Conservation (phyloP, 2,113 vertebrate species). For the Glareola pratincola region DNA sequence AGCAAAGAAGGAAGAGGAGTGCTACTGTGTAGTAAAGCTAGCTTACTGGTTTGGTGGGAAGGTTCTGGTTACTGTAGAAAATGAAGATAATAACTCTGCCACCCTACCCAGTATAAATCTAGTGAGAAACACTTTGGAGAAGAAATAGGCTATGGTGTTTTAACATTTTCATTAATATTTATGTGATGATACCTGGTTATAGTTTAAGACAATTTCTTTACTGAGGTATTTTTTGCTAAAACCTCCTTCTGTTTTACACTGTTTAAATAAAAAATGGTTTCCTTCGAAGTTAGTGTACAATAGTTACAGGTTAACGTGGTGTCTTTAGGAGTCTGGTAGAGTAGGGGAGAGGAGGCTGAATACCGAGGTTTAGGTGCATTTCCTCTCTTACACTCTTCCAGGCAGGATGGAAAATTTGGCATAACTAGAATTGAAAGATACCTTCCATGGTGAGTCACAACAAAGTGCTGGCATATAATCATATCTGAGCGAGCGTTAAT, state of each 20-base stretch:
- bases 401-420: not conserved
- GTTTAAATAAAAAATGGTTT: not conserved
- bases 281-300: not conserved
- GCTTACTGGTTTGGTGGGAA: not conserved
- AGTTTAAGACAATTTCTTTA: not conserved
- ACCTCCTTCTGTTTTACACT: not conserved
- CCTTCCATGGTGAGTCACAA: not conserved
- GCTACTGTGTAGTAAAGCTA: not conserved
- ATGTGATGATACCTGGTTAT: not conserved
- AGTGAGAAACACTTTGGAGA: not conserved
- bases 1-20: not conserved
- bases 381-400: not conserved
- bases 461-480: not conserved
- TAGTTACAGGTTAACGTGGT: not conserved
- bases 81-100: not conserved
- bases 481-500: not conserved
- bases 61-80: not conserved
- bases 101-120: not conserved
- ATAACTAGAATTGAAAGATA: not conserved
- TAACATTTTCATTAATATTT: not conserved
- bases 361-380: rapidly evolving
- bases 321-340: not conserved
- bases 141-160: not conserved
- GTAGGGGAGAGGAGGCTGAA: not conserved
- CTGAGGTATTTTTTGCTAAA: not conserved